Base-by-base conservation (phyloP, 1,140 invertebrate genomes). In the Eubasilissa regina region DNA sequence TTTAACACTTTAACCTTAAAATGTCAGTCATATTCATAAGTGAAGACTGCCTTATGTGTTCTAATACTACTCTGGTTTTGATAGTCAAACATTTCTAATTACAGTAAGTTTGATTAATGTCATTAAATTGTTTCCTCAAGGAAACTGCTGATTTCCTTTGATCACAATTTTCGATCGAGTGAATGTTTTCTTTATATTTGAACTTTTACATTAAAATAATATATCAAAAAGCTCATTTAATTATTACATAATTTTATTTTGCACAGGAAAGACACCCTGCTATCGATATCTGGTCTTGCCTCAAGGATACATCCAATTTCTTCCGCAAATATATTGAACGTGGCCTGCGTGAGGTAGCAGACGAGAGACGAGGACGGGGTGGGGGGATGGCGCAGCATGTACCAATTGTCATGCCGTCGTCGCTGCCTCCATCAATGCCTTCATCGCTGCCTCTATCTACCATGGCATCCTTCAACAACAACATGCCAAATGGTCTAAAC, bases 291-390 rank as follows among this genome's bases (percentile, higher is more conserved):
- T 94, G 96, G 86, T 95, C 95, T 44, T 98, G 96, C 86, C 90
- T 99, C 84, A 93, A 94, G 81, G 96, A 95, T 83, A 95, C 95
- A 0, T 97, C 96, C 60, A 94, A 95, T 84, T 96, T 95, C 86
- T 98, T 99, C 89, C 95, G 97, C 87, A 94, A 96, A 83, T 98
- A 97, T 85, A 97, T 99, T 83, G 94, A 97, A 84, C 91, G 95
- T 77, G 96, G 96, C 4, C 89, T 99, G 48, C 92, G 93, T 72
- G 93, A 94, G 77, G 96, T 98, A 51, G 95, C 95, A 80, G 90
- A 91, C 78, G 89, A 90, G 77, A 86, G 92, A 80, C 80, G 86
- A 76, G 85, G 15, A 83, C 85, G 45, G 75, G 86, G 13, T 82
- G 72, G 19, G n/a, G 11, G 12, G 4, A 21, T 10, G 15, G 9